phyloP scores from a whole-genome alignment of 2,113 vertebrate genomes.

The Myxocyprinus asiaticus region DNA sequence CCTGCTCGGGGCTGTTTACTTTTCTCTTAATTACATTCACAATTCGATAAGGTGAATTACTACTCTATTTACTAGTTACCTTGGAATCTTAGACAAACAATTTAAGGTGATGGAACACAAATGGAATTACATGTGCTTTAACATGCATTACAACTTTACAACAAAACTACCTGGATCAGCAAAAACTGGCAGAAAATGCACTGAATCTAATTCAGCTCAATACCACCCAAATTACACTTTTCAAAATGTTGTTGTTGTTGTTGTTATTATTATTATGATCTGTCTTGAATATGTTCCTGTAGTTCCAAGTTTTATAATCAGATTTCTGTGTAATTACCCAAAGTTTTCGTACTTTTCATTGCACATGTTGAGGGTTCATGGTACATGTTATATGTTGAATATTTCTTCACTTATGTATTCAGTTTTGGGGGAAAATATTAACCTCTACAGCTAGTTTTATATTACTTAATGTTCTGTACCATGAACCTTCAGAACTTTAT shows the following conservation, averaged over 20 bases:
- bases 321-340: too few species aligned
- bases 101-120: conserved; percentile 14
- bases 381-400: too few species aligned
- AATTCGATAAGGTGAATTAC: conserved; percentile 50
- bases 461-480: neutral
- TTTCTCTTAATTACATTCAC: conserved; percentile 51
- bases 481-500: conserved; percentile 3
- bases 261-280: too few species aligned
- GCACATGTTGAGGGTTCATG: too few species aligned
- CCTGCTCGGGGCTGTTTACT: conserved; percentile 52
- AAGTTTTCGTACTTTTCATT: too few species aligned
- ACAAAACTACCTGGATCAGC: neutral
- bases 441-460: neutral
- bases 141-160: conserved; percentile 10
- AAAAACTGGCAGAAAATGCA: neutral
- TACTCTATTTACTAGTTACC: conserved; percentile 36
- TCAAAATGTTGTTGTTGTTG: too few species aligned
- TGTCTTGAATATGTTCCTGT: too few species aligned
- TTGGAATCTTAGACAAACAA: conserved; percentile 39
- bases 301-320: too few species aligned
- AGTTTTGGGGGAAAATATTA: neutral
- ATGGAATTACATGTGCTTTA: conserved; percentile 28
- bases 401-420: too few species aligned
- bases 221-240: too few species aligned
- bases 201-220: too few species aligned